Percentiles rank a stretch among this genome's conserved stretches.
Evolutionary conservation across 2,113 vertebrate species (phyloP).

Genomic region (Leucopsar rothschildi): DNA sequence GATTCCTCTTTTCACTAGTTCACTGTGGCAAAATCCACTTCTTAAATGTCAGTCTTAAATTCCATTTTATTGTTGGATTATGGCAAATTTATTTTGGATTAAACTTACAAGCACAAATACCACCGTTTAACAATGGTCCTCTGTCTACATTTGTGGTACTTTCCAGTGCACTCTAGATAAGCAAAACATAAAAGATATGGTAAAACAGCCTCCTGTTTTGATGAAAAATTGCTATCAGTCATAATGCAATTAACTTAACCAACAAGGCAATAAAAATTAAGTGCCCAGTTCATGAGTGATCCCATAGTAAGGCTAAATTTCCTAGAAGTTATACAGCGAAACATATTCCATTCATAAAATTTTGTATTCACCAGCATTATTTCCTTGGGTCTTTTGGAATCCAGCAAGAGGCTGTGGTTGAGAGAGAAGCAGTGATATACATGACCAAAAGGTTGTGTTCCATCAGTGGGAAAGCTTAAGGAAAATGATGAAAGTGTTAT

Average conservation of each 20-base stretch:
- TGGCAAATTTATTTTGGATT: not conserved
- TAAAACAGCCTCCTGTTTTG: constrained; percentile 3
- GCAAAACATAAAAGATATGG: not conserved
- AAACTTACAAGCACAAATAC: not conserved
- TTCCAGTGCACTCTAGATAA: not conserved
- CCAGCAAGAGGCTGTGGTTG: not conserved
- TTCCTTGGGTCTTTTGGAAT: not conserved
- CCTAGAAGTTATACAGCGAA: not conserved
- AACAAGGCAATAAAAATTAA: constrained; percentile 36
- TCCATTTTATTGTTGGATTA: not conserved
- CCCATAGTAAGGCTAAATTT: not conserved
- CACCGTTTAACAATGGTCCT: not conserved
- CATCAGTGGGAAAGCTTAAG: not conserved
- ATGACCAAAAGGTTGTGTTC: not conserved
- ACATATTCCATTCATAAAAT: not conserved
- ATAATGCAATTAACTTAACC: not conserved
- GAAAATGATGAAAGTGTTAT: not conserved
- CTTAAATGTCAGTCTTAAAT: not conserved
- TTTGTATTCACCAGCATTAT: not conserved
- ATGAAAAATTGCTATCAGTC: constrained; percentile 1
- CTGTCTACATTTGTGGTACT: not conserved
- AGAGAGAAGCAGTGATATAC: not conserved
- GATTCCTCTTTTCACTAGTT: not conserved
- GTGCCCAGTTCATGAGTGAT: not conserved
- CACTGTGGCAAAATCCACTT: not conserved